Percentiles rank a stretch among this genome's conserved stretches.
Conservation (phyloP, 2,797 vertebrate species). For the Amblyopsis hoosieri region DNA sequence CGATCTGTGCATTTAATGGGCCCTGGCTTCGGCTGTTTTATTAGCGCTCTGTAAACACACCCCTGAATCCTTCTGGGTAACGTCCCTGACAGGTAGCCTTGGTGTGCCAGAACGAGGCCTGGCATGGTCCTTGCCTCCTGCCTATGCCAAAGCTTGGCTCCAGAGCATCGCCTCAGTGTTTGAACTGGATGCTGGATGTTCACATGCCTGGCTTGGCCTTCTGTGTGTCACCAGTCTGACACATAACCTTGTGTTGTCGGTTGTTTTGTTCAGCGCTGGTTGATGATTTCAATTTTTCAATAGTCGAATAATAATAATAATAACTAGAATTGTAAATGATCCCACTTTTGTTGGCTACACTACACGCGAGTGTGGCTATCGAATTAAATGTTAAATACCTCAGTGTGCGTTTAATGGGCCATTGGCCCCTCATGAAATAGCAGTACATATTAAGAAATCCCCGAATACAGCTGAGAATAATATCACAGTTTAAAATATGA, state of each 20-base stretch:
- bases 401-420: neutral
- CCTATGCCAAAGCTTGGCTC: neutral
- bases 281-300: neutral
- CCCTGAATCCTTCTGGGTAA: conserved; percentile 46
- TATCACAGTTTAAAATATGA: conserved; percentile 26
- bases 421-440: conserved; percentile 1
- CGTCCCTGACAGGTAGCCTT: conserved; percentile 41
- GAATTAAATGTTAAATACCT: neutral
- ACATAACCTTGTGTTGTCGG: neutral
- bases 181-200: neutral
- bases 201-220: conserved; percentile 1
- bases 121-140: conserved; percentile 2
- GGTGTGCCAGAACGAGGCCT: conserved; percentile 29
- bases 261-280: neutral
- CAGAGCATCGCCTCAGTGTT: conserved; percentile 5
- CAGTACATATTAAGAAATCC: conserved; percentile 28
- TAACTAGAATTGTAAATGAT: neutral
- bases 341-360: neutral
- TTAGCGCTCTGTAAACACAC: conserved; percentile 36
- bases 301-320: too few relatives aligned
- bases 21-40: conserved; percentile 61
- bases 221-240: conserved; percentile 13
- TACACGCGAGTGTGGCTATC: neutral
- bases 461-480: conserved; percentile 23
- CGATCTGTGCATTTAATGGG: conserved; percentile 54